Evolutionary conservation across 2,797 vertebrate species (phyloP).

Genomic region (Crax fasciolata): DNA sequence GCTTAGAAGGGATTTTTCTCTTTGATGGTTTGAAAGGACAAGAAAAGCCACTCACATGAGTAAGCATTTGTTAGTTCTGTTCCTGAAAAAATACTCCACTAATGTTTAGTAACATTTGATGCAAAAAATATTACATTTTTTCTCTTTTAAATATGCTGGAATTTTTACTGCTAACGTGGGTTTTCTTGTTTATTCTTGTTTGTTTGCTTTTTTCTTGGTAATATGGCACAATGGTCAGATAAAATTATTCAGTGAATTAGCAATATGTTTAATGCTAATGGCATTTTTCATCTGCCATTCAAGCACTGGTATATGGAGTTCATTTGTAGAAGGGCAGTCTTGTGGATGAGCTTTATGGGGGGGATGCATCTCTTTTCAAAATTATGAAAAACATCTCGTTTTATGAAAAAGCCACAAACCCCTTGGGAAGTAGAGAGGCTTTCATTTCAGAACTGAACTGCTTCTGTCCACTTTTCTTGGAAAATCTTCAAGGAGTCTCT

Average conservation of each 20-base stretch:
- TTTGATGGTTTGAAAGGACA: not conserved
- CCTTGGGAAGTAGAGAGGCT: conserved; percentile 11
- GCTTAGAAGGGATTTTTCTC: not conserved
- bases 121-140: not conserved
- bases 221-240: not conserved
- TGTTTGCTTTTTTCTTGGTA: not conserved
- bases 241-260: not conserved
- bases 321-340: not conserved
- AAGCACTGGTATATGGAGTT: not conserved
- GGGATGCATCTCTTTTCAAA: conserved; percentile 10
- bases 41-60: not conserved
- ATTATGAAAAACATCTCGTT: conserved; percentile 51
- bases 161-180: not conserved
- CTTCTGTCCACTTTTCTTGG: conserved; percentile 56
- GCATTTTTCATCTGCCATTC: conserved; percentile 31
- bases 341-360: not conserved
- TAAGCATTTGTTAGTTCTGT: not conserved
- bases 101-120: not conserved
- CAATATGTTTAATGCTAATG: not conserved
- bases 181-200: not conserved
- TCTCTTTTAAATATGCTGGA: not conserved
- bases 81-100: not conserved
- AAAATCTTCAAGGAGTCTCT: conserved; percentile 38
- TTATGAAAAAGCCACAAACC: conserved; percentile 48
- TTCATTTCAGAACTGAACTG: conserved; percentile 49